Conservation (phyloP, 2,797 vertebrate species). For the Phaenicophaeus curvirostris region DNA sequence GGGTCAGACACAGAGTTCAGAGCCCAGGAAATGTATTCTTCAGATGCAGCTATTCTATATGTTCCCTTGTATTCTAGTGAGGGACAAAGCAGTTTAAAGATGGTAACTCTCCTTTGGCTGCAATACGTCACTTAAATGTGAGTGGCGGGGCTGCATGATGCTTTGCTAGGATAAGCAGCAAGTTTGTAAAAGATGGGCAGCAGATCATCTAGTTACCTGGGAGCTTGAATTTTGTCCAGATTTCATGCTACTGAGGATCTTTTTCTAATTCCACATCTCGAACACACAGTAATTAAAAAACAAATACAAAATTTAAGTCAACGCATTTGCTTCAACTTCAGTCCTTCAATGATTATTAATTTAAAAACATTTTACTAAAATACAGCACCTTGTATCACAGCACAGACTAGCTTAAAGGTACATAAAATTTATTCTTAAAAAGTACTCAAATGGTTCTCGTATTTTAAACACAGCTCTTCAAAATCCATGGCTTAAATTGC, state of each 20-base stretch:
- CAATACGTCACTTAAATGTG: rapidly evolving
- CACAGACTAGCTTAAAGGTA: neutral
- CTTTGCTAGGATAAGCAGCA: rapidly evolving
- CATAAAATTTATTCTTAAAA: neutral
- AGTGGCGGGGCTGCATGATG: rapidly evolving
- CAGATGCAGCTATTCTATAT: neutral
- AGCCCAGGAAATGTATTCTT: slow-evolving; percentile 19
- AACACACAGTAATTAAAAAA: neutral
- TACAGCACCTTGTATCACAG: neutral
- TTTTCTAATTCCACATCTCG: neutral
- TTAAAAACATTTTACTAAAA: rapidly evolving
- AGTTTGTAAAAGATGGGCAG: neutral
- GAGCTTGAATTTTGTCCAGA: neutral
- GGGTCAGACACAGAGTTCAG: neutral
- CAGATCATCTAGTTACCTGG: rapidly evolving
- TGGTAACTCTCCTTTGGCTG: neutral
- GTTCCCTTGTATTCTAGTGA: neutral
- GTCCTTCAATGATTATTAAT: neutral
- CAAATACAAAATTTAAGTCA: neutral
- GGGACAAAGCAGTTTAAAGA: neutral
- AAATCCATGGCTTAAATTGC: neutral
- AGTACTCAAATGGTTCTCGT: rapidly evolving
- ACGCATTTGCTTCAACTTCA: neutral
- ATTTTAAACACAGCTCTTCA: neutral
- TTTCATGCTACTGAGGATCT: neutral